phyloP scores from a whole-genome alignment of 1,140 invertebrate species.

The Cotesia glomerata region DNA sequence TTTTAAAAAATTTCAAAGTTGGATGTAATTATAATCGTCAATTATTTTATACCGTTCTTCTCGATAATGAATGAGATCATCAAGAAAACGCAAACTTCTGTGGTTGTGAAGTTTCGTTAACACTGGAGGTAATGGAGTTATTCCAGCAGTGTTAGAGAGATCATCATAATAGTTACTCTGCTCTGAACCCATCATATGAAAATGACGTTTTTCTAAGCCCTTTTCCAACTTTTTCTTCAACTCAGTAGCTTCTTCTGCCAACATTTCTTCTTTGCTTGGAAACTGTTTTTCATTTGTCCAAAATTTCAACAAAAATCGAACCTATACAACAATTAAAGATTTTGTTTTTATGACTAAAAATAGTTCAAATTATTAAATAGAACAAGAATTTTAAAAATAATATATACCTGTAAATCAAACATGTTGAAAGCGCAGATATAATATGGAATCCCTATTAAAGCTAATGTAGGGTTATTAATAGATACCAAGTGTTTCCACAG shows the following conservation, averaged over 20 bases:
- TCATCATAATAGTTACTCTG: constrained; percentile 77
- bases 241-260: constrained; percentile 68
- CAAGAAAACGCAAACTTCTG: constrained; percentile 68
- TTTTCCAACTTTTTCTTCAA: constrained; percentile 59
- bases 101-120: too few relatives aligned
- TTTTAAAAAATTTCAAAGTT: constrained; percentile 35
- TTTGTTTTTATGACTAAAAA: too few relatives aligned
- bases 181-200: constrained; percentile 75
- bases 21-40: constrained; percentile 67
- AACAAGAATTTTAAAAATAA: too few relatives aligned
- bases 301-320: constrained; percentile 72
- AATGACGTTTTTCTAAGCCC: constrained; percentile 70
- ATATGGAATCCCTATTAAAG: too few relatives aligned
- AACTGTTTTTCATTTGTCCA: constrained; percentile 71
- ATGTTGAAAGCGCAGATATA: too few relatives aligned
- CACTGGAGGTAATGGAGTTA: too few relatives aligned
- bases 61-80: constrained; percentile 70
- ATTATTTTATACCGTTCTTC: constrained; percentile 70
- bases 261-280: constrained; percentile 73
- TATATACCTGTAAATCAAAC: too few relatives aligned
- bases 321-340: constrained; percentile 55
- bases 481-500: too few relatives aligned
- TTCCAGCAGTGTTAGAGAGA: too few relatives aligned
- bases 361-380: too few relatives aligned
- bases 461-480: too few relatives aligned